Conservation (phyloP, 2,797 vertebrate species). For the Eulemur rubriventer region DNA sequence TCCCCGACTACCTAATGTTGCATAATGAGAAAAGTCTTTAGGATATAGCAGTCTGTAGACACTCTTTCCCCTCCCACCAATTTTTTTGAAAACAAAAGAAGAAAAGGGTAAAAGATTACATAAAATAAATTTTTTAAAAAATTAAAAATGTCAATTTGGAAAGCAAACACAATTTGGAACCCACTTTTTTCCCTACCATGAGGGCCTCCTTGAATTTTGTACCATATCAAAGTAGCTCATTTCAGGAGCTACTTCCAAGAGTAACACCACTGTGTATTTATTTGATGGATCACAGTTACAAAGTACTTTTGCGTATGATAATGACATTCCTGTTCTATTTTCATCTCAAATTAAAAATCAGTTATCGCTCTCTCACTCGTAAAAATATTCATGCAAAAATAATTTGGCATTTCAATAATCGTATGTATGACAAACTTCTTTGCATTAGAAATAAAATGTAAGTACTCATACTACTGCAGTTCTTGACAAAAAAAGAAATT, state of each 20-base stretch:
- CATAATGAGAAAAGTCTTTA: not conserved
- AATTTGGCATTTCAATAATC: slow-evolving; percentile 38
- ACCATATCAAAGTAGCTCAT: not conserved
- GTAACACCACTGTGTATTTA: not conserved
- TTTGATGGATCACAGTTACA: not conserved
- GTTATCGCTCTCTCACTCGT: not conserved
- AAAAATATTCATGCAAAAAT: slow-evolving; percentile 32
- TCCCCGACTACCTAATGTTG: not conserved
- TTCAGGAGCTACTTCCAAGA: not conserved
- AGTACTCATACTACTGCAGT: not conserved
- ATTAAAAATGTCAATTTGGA: not conserved
- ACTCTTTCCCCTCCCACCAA: no score
- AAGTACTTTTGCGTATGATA: slow-evolving; percentile 8
- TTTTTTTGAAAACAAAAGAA: not conserved
- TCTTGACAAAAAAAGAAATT: not conserved
- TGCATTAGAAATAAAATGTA: slow-evolving; percentile 7
- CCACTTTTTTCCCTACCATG: not conserved
- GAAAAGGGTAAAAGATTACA: not conserved
- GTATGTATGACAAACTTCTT: not conserved
- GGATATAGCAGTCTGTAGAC: not conserved
- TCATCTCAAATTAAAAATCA: slow-evolving; percentile 45
- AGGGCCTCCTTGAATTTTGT: not conserved
- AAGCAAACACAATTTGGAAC: slow-evolving; percentile 31
- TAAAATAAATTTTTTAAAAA: not conserved
- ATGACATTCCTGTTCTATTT: slow-evolving; percentile 25